phyloP scores from a whole-genome alignment of 37 sponge, comb jelly and placozoan genomes.

The Aphrocallistes beatrix region DNA sequence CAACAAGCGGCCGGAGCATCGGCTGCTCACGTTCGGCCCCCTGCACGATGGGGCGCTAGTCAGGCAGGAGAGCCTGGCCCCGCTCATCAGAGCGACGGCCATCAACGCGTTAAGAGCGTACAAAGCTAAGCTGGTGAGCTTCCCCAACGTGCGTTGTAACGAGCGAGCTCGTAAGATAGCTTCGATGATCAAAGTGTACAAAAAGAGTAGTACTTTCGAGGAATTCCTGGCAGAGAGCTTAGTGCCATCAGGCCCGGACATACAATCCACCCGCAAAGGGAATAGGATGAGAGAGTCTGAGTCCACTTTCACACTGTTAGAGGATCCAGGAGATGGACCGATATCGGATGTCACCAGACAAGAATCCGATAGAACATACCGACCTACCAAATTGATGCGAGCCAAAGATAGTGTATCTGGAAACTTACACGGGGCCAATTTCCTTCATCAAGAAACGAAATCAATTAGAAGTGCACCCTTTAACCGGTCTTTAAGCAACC shows the following conservation, averaged over 20 bases:
- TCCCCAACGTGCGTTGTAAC: background rate
- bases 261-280: too few relatives aligned
- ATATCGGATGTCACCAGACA: too few relatives aligned
- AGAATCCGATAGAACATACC: background rate
- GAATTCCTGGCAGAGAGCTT: constrained; percentile 12
- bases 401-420: background rate
- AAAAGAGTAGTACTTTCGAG: background rate
- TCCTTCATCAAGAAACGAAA: background rate
- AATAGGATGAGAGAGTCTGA: too few relatives aligned
- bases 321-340: background rate
- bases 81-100: constrained; percentile 82
- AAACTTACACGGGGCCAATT: background rate
- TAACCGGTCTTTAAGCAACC: background rate
- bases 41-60: constrained; percentile 93
- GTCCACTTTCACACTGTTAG: background rate
- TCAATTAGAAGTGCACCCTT: background rate
- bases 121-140: background rate
- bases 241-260: background rate
- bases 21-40: constrained; percentile 64
- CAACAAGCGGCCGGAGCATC: constrained; percentile 36
- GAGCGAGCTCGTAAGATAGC: background rate
- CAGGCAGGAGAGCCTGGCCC: constrained; percentile 38
- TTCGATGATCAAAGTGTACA: background rate
- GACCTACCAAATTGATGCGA: background rate
- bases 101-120: constrained; percentile 55